phyloP scores from a whole-genome alignment of 2,888 invertebrate genomes.

The Drosophila neutralis region DNA sequence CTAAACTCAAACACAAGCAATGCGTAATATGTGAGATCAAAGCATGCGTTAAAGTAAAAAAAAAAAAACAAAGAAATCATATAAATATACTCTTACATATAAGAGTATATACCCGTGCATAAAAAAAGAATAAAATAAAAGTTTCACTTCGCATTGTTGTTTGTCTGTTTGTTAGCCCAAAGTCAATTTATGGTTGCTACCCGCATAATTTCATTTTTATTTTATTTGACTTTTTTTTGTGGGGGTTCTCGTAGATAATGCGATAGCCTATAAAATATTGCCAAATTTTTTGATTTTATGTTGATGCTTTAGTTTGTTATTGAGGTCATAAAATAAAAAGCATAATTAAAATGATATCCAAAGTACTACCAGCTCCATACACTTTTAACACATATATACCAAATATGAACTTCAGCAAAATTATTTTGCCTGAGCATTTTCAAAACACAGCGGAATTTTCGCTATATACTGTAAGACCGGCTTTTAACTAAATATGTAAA shows the following conservation, averaged over 20 bases:
- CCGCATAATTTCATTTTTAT: conserved; percentile 69
- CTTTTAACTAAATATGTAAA: not conserved
- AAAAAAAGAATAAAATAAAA: conserved; percentile 39
- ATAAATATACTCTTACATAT: not conserved
- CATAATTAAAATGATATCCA: conserved; percentile 46
- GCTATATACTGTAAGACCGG: not conserved
- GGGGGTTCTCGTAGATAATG: not conserved
- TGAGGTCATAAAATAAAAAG: conserved; percentile 43
- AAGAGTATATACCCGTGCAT: not conserved
- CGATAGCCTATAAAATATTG: conserved; percentile 37
- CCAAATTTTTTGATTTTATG: conserved; percentile 28
- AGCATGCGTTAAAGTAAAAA: conserved; percentile 45
- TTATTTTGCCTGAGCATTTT: not conserved
- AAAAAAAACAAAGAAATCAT: not conserved
- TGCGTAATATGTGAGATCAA: conserved; percentile 55
- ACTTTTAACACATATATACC: not conserved
- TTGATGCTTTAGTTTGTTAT: conserved; percentile 36
- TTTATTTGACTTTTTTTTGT: conserved; percentile 35
- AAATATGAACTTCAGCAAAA: not conserved
- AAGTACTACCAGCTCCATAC: not conserved
- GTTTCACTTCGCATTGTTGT: conserved; percentile 40
- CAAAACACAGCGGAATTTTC: not conserved
- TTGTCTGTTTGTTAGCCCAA: conserved; percentile 44
- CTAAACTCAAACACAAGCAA: conserved; percentile 13
- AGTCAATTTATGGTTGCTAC: conserved; percentile 70